phyloP scores from a whole-genome alignment of 2,888 invertebrate species.

The Drosophila peninsularis region DNA sequence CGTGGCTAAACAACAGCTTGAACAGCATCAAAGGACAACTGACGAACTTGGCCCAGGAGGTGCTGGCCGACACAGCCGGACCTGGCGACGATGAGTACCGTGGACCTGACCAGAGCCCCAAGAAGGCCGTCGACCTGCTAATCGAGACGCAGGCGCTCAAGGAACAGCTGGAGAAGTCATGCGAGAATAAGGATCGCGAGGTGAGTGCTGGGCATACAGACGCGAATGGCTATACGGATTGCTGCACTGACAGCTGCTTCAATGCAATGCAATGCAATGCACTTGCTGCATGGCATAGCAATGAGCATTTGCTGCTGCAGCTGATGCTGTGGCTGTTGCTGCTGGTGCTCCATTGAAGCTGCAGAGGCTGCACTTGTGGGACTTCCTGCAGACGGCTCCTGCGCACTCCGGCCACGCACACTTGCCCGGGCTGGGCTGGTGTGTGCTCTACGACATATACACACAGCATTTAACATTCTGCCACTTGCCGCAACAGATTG shows the following conservation, averaged over 20 bases:
- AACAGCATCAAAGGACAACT: slow-evolving; percentile 93
- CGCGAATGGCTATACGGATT: neutral
- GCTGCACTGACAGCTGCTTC: neutral
- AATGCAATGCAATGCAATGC: neutral
- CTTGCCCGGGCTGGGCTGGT: neutral
- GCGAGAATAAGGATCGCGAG: slow-evolving; percentile 87
- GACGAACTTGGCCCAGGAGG: slow-evolving; percentile 94
- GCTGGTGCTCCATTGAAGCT: slow-evolving; percentile 11
- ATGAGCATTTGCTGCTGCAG: neutral
- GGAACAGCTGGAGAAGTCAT: slow-evolving; percentile 86
- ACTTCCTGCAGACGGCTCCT: slow-evolving; percentile 25
- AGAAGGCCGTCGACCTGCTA: slow-evolving; percentile 71
- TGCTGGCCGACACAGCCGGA: slow-evolving; percentile 91
- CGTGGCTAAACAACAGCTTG: slow-evolving; percentile 88
- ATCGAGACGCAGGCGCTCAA: slow-evolving; percentile 82
- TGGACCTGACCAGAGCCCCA: slow-evolving; percentile 49
- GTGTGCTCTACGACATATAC: neutral
- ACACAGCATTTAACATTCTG: slow-evolving; percentile 15
- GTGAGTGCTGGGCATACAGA: slow-evolving; percentile 83
- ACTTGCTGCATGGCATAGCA: neutral
- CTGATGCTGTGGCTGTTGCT: neutral
- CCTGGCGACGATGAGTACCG: slow-evolving; percentile 77
- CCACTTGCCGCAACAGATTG: slow-evolving; percentile 77
- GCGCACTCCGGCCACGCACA: slow-evolving; percentile 3
- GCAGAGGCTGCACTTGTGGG: slow-evolving; percentile 37